These are phyloP conservation scores for Garrulus glandarius DNA, from an alignment of 2,797 vertebrate genomes.

Conservation along the genomic window DNA sequence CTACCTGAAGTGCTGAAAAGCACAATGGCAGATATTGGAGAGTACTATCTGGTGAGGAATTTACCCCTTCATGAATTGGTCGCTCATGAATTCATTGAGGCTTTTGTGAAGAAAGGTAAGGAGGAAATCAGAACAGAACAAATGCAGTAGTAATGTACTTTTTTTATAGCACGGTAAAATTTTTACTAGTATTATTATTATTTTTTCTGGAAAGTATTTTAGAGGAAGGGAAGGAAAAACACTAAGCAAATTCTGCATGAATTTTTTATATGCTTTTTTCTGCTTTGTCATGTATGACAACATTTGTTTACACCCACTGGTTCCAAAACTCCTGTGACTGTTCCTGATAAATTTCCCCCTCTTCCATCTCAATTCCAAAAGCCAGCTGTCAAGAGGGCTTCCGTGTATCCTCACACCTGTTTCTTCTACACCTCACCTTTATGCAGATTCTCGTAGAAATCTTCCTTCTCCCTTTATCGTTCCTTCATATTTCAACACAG, in stretches of 20 bases:
- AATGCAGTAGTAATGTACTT: background rate
- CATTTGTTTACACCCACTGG: background rate
- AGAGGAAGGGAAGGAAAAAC: background rate
- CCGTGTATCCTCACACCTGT: background rate
- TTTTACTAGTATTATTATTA: background rate
- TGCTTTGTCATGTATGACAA: background rate
- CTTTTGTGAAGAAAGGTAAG: conserved; percentile 84
- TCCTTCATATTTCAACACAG: background rate
- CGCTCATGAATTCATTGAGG: conserved; percentile 76
- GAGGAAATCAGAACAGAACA: background rate
- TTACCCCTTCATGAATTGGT: conserved; percentile 82
- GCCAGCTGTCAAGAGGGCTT: background rate
- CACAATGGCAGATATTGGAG: conserved; percentile 72
- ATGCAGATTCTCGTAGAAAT: background rate
- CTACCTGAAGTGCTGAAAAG: conserved; percentile 77
- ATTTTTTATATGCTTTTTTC: background rate
- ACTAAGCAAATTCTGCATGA: background rate
- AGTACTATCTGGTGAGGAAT: conserved; percentile 83
- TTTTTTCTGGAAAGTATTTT: background rate
- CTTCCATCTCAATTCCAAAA: background rate
- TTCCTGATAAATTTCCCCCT: background rate
- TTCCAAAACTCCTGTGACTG: background rate
- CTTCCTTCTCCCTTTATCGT: background rate
- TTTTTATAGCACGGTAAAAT: background rate
- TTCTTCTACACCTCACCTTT: background rate